These are phyloP conservation scores for Melanostoma scalare DNA, from an alignment of 2,888 invertebrate species.

Conservation along the genomic window DNA sequence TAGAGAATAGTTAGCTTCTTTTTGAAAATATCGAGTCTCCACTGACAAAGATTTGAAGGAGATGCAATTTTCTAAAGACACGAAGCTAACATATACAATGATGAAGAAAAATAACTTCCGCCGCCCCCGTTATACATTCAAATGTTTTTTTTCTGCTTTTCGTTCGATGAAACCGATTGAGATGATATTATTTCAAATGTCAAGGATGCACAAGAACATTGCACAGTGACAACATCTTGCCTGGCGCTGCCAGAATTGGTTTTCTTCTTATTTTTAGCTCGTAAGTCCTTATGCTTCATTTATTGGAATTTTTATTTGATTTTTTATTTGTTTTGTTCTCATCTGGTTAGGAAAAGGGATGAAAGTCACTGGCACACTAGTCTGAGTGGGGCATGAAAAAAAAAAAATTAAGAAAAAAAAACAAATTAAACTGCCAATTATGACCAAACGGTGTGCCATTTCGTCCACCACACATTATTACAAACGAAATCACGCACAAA, in stretches of 20 bases:
- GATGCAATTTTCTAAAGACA: constrained; percentile 19
- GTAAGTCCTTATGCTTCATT: constrained; percentile 16
- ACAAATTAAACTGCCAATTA: too few species aligned
- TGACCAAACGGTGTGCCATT: neutral
- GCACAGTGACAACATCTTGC: constrained; percentile 31
- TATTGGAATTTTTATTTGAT: constrained; percentile 48
- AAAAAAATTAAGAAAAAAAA: neutral
- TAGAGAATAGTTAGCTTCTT: constrained; percentile 9
- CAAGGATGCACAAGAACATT: constrained; percentile 46
- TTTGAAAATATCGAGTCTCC: neutral
- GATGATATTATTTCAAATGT: constrained; percentile 66
- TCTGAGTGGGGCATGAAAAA: constrained; percentile 32
- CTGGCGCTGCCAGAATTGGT: constrained; percentile 33
- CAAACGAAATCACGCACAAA: constrained; percentile 34
- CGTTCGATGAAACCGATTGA: constrained; percentile 52
- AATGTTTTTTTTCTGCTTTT: neutral
- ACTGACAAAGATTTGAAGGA: constrained; percentile 14
- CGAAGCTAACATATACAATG: neutral
- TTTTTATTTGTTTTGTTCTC: too few species aligned
- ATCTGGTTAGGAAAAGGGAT: too few species aligned
- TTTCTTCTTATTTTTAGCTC: neutral
- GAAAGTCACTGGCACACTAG: neutral
- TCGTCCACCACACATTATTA: neutral
- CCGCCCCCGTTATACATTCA: constrained; percentile 21
- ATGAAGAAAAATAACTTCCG: neutral